A percentile compares a stretch with the other conserved stretches of the same genome.
Evolutionary conservation across 53 echinoderm and acorn worm species (phyloP).

Genomic region (Luidia sarsii): DNA sequence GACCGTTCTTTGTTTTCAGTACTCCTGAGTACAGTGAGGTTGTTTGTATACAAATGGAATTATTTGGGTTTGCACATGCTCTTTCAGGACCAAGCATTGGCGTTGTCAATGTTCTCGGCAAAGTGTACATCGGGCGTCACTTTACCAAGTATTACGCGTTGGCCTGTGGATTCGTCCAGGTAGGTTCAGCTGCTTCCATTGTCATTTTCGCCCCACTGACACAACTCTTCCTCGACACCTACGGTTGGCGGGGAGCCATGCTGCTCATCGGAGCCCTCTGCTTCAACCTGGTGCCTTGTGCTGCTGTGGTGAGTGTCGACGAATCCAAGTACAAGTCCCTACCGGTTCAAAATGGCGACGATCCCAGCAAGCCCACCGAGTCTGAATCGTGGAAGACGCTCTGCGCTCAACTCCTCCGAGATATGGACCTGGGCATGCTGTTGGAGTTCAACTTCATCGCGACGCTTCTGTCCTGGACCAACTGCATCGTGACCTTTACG

Average conservation of each 20-base stretch:
- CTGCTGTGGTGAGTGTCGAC: background rate
- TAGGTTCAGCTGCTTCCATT: background rate
- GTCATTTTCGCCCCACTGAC: background rate
- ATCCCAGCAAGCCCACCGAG: background rate
- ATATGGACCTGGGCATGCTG: background rate
- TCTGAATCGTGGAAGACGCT: background rate
- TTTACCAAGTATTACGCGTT: background rate
- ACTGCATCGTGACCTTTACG: background rate
- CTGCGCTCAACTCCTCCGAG: background rate
- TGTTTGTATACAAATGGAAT: no score
- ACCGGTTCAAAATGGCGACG: background rate
- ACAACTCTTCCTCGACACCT: no score
- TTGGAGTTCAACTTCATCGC: background rate
- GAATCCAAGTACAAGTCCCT: background rate
- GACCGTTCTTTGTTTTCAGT: no score
- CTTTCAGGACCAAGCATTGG: background rate
- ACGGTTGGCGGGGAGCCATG: constrained; percentile 1
- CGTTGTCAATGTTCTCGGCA: background rate
- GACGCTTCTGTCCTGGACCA: background rate
- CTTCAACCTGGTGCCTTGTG: background rate
- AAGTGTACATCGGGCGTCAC: no score
- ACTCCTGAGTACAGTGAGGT: no score
- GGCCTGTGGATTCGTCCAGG: background rate
- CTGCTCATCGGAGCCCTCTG: background rate
- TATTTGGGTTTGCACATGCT: no score